Evolutionary conservation across 2,113 vertebrate species (phyloP).

Genomic region (Centropus unirufus): DNA sequence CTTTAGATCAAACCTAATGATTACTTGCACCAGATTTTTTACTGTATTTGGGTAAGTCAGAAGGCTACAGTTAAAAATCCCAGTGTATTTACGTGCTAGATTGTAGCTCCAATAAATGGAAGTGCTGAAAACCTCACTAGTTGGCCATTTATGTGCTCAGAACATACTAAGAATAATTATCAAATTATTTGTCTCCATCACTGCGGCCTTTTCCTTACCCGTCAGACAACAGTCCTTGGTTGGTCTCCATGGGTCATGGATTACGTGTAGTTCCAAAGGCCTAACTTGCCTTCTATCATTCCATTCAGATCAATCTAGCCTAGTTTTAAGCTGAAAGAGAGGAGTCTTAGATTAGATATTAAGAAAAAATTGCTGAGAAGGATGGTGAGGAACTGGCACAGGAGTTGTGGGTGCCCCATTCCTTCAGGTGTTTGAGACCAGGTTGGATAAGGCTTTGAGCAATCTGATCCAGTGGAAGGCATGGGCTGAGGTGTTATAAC

Average conservation of each 20-base stretch:
- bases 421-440: too few species aligned
- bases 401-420: too few species aligned
- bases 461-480: too few species aligned
- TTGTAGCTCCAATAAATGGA: neutral
- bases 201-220: neutral
- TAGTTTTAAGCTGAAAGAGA: too few species aligned
- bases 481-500: too few species aligned
- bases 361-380: too few species aligned
- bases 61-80: neutral
- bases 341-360: too few species aligned
- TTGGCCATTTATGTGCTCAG: neutral
- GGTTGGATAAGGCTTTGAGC: too few species aligned
- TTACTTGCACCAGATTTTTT: neutral
- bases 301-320: neutral
- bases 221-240: neutral
- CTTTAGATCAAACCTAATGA: neutral
- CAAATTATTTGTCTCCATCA: neutral
- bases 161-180: neutral
- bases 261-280: neutral
- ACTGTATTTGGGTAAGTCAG: neutral
- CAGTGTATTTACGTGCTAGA: neutral
- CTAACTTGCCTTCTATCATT: accelerated
- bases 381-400: too few species aligned
- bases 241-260: neutral
- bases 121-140: neutral